These are phyloP conservation scores for Ooceraea biroi DNA, from an alignment of 1,140 invertebrate species.

Conservation along the genomic window DNA sequence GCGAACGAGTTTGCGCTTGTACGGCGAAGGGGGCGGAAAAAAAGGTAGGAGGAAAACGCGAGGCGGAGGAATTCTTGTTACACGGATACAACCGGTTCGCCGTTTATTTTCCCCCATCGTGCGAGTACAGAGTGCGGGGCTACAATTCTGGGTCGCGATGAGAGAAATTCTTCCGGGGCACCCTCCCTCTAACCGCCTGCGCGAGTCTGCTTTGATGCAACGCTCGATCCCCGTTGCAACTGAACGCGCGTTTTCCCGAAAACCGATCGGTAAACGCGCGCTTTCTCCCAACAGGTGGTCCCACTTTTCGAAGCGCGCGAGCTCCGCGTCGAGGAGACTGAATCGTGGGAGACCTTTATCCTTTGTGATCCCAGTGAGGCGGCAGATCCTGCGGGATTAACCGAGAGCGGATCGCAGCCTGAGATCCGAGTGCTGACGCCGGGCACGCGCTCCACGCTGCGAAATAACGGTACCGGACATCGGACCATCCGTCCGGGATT, in stretches of 20 bases:
- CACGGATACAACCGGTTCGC: not conserved
- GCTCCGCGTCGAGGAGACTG: too few relatives aligned
- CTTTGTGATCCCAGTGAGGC: constrained; percentile 71
- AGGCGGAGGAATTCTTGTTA: not conserved
- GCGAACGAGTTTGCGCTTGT: constrained; percentile 21
- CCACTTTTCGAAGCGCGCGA: constrained; percentile 56
- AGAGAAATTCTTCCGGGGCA: not conserved
- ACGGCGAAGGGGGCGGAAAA: not conserved
- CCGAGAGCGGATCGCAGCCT: constrained; percentile 33
- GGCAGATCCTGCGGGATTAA: constrained; percentile 55
- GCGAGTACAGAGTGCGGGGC: not conserved
- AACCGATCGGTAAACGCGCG: constrained; percentile 33
- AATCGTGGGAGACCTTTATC: constrained; percentile 55
- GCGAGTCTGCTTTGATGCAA: too few relatives aligned
- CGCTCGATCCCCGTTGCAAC: not conserved
- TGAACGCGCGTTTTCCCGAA: constrained; percentile 8
- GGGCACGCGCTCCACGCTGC: constrained; percentile 80
- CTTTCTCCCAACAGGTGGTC: constrained; percentile 71
- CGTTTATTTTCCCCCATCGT: not conserved
- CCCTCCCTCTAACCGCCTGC: too few relatives aligned
- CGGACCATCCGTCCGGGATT: constrained; percentile 60
- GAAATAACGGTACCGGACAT: constrained; percentile 75
- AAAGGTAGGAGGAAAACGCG: not conserved
- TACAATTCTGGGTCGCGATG: not conserved
- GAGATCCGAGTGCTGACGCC: constrained; percentile 72